phyloP scores from a whole-genome alignment of 2,888 invertebrate genomes.

The Trachelus iudaicus region DNA sequence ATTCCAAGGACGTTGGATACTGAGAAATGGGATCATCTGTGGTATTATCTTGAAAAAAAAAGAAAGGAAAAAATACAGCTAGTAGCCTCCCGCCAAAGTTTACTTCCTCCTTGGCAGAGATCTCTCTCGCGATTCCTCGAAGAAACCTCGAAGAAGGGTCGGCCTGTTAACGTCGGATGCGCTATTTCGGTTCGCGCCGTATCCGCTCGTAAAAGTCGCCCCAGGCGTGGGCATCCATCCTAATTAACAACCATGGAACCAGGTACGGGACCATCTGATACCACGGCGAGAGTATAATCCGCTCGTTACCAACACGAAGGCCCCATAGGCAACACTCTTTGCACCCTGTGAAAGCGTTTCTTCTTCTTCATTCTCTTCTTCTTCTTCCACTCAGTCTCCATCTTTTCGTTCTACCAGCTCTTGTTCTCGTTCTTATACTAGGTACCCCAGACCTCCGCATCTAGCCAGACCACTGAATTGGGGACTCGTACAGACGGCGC shows the following conservation, averaged over 20 bases:
- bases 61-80: neutral
- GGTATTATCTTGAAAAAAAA: neutral
- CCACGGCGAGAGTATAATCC: slow-evolving; percentile 57
- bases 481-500: neutral
- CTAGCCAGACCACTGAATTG: neutral
- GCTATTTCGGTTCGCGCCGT: slow-evolving; percentile 59
- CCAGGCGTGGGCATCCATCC: slow-evolving; percentile 64
- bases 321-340: slow-evolving; percentile 35
- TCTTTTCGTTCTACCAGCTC: neutral
- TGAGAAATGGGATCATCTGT: neutral
- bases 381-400: neutral
- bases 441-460: neutral
- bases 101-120: slow-evolving; percentile 43
- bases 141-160: slow-evolving; percentile 41
- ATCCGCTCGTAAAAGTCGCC: slow-evolving; percentile 64
- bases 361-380: neutral
- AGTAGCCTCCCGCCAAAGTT: neutral
- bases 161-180: slow-evolving; percentile 47
- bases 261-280: slow-evolving; percentile 63
- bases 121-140: slow-evolving; percentile 51
- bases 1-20: neutral
- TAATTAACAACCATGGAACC: slow-evolving; percentile 64
- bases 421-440: neutral
- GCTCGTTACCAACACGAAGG: slow-evolving; percentile 63
- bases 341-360: slow-evolving; percentile 2